Base-by-base conservation (phyloP, 2,113 vertebrate species). In the Dipodomys merriami region DNA sequence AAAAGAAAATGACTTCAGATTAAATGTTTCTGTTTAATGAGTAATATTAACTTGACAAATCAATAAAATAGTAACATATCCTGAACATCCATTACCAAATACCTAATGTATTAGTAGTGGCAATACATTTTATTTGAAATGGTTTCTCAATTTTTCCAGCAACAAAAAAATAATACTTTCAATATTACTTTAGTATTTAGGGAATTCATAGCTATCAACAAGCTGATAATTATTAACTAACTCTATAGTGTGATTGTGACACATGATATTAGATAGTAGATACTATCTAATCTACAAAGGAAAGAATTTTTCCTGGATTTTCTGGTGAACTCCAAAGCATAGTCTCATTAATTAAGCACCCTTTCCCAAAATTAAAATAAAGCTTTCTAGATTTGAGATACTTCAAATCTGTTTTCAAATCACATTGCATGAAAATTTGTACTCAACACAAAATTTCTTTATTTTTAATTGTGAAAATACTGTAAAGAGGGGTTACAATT, bases 61-160 rank as follows among this genome's bases (percentile, higher is more conserved):
- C 0, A 76, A 78, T 83, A 22, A 69, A 20, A 91, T 62, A 74
- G 23, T 68, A 81, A 2, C 79, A 35, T n/a, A 73, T 71, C 25
- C 5, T 35, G 19, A 85, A 23, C 18, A 6, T 9, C 44, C 2
- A 83, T 69, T 93, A 89, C 15, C 46, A 86, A 93, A 79, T 18
- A 65, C 5, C 35, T 4, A 46, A 94, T 65, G 78, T 57, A 44
- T 44, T 72, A 53, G 7, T 19, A 83, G 15, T 67, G 11, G 15
- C 15, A 78, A 19, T 72, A 65, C 10, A 73, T 89, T 94, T 10
- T 60, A 82, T 93, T 35, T 90, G 10, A 84, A 83, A 78, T 77
- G 2, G 73, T 15, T 84, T 89, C 19, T 53, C 23, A 84, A 29
- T 84, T 76, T 9, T 57, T 57, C 20, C 49, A 27, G 13, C 73